Base-by-base conservation (phyloP, 2,888 invertebrate species). In the Silvanus unidentatus region DNA sequence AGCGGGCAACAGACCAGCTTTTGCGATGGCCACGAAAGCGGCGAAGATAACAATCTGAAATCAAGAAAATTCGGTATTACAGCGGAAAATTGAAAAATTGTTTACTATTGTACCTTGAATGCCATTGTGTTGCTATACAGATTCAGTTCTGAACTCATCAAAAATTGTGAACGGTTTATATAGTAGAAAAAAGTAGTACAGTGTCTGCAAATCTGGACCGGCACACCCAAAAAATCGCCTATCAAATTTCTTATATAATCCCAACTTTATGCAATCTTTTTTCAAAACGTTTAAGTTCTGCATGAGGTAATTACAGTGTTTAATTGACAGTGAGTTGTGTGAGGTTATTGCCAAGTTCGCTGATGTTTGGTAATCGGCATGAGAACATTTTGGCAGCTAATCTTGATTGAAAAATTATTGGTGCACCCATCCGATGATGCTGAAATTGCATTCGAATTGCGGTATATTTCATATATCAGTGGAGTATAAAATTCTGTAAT, bases 41-140 rank as follows among this genome's bases (percentile, higher is more conserved):
- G 47, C 46, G 16, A 54, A 42, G 11, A 48, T 28, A 11, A 49
- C 29, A 16, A 52, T 42, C 55, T 55, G 39, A 10, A 50, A 50
- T 44, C 14, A 38, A 28, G 12, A 32, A 37, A 16, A 32, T 10
- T 10, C 4, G 3, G 10, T 16, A 32, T 11, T 42, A 14, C 4
- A 32, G 5, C n/a, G 10, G 13, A n/a, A n/a, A n/a, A 8, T 32
- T 12, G n/a, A 5, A 32, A 12, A 12, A 32, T 9, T n/a, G 11
- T 32, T n/a, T n/a, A 15, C 5, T 37, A 16, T n/a, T 11, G 22
- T 42, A 45, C 39, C 40, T 40, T 28, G 40, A 40, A 40, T 10
- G 28, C 3, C 29, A 40, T 40, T 40, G 28, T 29, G n/a, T 13
- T 11, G 10, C 14, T 40, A 27, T 30, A 14, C 16, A 16, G n/a